A percentile compares a stretch with the other conserved stretches of the same genome.
phyloP scores from a whole-genome alignment of 2,113 vertebrate genomes.

The Neolamprologus sp. region DNA sequence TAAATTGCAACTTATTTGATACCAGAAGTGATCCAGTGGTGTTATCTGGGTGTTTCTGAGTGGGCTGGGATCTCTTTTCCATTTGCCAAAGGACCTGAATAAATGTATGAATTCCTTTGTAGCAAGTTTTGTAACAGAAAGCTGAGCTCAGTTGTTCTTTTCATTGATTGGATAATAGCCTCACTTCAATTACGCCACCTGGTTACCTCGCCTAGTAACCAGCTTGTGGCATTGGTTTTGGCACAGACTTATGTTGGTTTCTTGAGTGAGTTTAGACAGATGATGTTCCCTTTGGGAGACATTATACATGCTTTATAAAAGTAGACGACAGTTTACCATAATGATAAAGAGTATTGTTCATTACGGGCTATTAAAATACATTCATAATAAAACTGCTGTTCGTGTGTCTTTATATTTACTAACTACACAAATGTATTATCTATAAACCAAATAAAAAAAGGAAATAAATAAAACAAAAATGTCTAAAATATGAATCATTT shows the following conservation, averaged over 20 bases:
- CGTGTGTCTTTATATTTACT: neutral
- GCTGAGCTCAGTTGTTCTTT: neutral
- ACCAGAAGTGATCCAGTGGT: neutral
- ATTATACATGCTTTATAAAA: neutral
- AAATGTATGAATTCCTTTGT: neutral
- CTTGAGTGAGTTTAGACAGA: neutral
- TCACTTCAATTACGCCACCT: neutral
- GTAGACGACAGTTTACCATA: neutral
- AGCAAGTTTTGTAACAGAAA: neutral
- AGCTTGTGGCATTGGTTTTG: neutral
- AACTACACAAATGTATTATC: neutral
- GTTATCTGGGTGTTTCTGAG: neutral
- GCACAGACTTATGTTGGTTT: neutral
- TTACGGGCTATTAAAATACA: neutral
- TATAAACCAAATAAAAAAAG: neutral
- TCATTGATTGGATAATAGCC: neutral
- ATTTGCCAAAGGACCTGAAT: neutral
- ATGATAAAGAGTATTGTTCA: neutral
- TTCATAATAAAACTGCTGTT: neutral
- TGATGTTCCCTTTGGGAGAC: neutral
- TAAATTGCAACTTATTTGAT: neutral
- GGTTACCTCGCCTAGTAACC: neutral
- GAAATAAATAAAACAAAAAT: neutral
- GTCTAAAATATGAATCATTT: neutral
- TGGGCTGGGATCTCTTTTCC: neutral